Base-by-base conservation (phyloP, 2,888 invertebrate genomes). In the Drosophila hawaiiensis region DNA sequence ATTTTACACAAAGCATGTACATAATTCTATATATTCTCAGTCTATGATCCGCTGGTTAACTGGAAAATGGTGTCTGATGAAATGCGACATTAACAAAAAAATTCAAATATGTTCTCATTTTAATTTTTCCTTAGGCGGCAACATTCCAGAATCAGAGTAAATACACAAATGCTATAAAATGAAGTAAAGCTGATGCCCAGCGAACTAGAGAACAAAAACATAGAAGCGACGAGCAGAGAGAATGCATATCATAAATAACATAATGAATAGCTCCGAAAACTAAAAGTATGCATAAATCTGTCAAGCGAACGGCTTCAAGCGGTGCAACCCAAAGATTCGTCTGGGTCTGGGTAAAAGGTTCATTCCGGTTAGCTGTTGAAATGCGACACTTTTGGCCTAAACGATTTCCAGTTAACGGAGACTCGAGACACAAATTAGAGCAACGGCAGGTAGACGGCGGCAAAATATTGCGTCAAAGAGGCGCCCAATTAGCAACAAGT, bases 201-300 rank as follows among this genome's bases (percentile, higher is more conserved):
- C 22, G n/a, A 65, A 49, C 53, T 5, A 50, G 25, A 59, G 35
- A 49, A 68, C 16, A 25, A 22, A n/a, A n/a, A 35, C 43, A 35
- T 39, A 63, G 65, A 61, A 64, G 25, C 66, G 76, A 65, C 62
- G 72, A 76, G 81, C 78, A 67, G 56, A 69, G 69, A 61, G 64
- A 73, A 73, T 72, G 55, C 56, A 69, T 68, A 67, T 62, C 79
- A 84, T 86, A 89, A 83, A 86, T 86, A 73, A 70, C 58, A 50
- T 67, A 70, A 50, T 35, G 33, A 39, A 37, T 29, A 61, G 71
- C 59, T 47, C 33, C 59, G 55, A 68, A 83, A 77, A 73, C 78
- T 43, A 68, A 84, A 75, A 87, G 76, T 87, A 78, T 73, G 73
- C 85, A 88, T 87, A 85, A 89, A 87, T 84, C 74, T 87, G 74